Evolutionary conservation across 1,140 invertebrate species (phyloP), one percentile per base, ranked within the genome.

Genomic region (Matsumurasca onukii): DNA sequence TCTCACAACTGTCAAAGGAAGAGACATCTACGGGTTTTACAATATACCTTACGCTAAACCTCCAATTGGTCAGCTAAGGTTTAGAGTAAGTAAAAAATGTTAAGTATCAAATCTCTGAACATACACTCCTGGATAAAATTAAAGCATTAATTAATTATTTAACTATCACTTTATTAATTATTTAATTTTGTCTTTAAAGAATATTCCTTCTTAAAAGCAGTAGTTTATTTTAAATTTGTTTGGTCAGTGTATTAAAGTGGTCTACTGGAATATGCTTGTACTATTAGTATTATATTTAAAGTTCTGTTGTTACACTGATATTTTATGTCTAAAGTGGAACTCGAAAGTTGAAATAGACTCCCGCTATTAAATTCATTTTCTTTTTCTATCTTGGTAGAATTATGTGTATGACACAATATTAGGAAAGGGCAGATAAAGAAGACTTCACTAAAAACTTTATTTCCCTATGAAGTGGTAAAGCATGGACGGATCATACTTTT

Each of bases 1-100:
- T 22, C 15, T 59, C 3, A 9, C 15, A 2, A 59, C 55, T 27
- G 55, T 24, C 5, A 59, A 59, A 27, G 55, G 55, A 27, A 25
- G 55, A 27, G 3, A 59, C 9, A 24, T 59, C 25, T 59, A 22
- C 30, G 25, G 22, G 25, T 59, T 59, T n/a, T 59, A 59, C 24
- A 25, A 59, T 59, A 29, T 59, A 3, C 55, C 55, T 9, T 59
- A 59, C 25, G 55, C 55, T 27, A 59, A 59, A 59, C 55, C 55
- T 5, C 55, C 55, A 27, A 59, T 59, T 27, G 55, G 55, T 1
- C 15, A 59, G n/a, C n/a, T 3, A 3, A 25, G 55, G 15, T 59
- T 59, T n/a, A 13, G 24, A 27, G 55, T 59, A 59, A 2, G 24
- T 25, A 59, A 2, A 9, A 2, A n/a, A 51, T 51, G n/a, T 51